Base-by-base conservation (phyloP, 2,797 vertebrate species). In the Acrocephalus scirpaceus region DNA sequence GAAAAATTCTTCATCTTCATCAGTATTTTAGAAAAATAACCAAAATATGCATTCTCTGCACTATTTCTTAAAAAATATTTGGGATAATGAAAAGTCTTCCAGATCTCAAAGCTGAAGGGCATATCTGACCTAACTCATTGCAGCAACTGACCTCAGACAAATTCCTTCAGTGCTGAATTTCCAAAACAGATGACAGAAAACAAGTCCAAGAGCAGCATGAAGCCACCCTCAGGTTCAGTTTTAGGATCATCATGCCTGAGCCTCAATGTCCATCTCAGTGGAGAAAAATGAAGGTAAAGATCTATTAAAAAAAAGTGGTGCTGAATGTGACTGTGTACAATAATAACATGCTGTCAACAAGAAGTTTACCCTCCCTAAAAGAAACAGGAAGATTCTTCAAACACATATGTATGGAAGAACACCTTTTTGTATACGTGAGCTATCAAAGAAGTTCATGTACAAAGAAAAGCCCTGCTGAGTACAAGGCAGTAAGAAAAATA, bases 41-140 rank as follows among this genome's bases (percentile, higher is more conserved):
- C 30, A 84, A 86, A 88, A 69, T 45, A 78, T 1, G 16, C 20
- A 42, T 75, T n/a, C 42, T 60, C 53, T 82, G 27, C 18, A 36
- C 7, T 58, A 56, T 45, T 87, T 91, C 61, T 90, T 89, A 61
- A 48, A 86, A 48, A 32, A 64, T 42, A 73, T 19, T 51, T 64
- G 36, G 72, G 60, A 67, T 60, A 87, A 85, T 22, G 65, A 56
- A 71, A 88, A 75, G 53, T 53, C 60, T 67, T 89, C 53, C 64
- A 85, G 40, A 73, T 73, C 50, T 87, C 74, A 75, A 76, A 93
- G 77, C 84, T 79, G 51, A 92, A 84, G 80, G 74, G 40, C 30
- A 58, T 16, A 73, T 51, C 36, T 82, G 86, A 94, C 81, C 71
- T 58, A 86, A 88, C 38, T 26, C 75, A 89, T 40, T 53, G 76